A percentile compares a stretch with the other conserved stretches of the same genome.
Evolutionary conservation across 2,797 vertebrate genomes (phyloP).

Genomic region (Rallus crepitans): DNA sequence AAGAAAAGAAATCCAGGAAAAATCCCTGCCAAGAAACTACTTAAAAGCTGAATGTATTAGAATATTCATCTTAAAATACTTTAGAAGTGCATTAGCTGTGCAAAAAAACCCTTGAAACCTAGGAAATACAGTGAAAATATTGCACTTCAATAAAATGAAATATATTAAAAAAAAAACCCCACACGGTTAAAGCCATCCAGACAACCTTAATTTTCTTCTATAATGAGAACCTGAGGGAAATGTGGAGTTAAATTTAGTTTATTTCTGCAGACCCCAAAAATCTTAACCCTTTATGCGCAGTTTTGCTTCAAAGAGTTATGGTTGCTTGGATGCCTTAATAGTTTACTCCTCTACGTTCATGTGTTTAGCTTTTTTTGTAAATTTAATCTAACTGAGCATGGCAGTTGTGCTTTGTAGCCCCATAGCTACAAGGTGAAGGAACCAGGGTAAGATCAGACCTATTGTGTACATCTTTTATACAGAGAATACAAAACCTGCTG

Average conservation of each 20-base stretch:
- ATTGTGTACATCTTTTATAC: background rate
- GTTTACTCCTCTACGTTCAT: background rate
- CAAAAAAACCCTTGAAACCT: background rate
- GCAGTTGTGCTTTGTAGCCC: background rate
- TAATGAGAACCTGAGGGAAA: conserved; percentile 52
- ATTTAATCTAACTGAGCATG: background rate
- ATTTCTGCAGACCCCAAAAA: background rate
- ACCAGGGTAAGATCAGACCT: background rate
- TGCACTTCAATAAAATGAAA: background rate
- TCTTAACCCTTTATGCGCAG: background rate
- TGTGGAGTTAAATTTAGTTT: conserved; percentile 19
- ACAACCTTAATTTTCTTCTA: conserved; percentile 17
- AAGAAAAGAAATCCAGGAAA: conserved; percentile 9
- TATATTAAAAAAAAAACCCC: conserved; percentile 17
- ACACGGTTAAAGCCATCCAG: background rate
- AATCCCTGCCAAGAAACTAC: background rate
- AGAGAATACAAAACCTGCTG: background rate
- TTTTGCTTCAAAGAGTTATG: background rate
- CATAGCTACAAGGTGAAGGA: background rate
- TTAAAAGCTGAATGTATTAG: background rate
- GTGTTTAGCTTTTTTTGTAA: background rate
- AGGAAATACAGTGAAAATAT: conserved; percentile 6
- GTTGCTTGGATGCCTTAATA: background rate
- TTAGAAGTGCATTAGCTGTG: background rate
- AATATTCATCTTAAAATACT: conserved; percentile 20